Conservation (phyloP, 2,113 vertebrate genomes). For the Muntiacus reevesi region DNA sequence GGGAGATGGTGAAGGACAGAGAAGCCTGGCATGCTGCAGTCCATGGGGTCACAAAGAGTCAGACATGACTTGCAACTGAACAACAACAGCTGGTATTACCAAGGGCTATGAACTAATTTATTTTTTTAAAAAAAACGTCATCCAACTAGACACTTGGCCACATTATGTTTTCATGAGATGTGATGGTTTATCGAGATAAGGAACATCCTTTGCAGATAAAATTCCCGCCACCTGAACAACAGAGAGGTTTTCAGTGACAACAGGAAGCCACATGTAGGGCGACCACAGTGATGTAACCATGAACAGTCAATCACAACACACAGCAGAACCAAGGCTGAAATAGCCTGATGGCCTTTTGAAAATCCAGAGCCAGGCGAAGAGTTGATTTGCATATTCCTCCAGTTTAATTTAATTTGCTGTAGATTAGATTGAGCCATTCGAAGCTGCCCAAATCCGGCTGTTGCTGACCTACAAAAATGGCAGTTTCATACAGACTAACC, state of each 20-base stretch:
- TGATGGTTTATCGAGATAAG: not conserved
- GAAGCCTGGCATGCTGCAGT: not conserved
- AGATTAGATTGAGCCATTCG: fast-evolving
- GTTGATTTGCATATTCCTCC: not conserved
- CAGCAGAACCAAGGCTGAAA: fast-evolving
- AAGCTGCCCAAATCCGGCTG: not conserved
- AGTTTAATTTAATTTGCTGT: not conserved
- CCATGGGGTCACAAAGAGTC: not conserved
- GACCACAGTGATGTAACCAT: fast-evolving
- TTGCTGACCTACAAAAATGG: not conserved
- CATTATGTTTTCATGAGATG: not conserved
- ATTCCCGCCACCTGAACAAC: too few relatives aligned
- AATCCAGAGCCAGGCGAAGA: fast-evolving
- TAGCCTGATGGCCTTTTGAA: fast-evolving
- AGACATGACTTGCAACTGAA: not conserved
- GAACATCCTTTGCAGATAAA: fast-evolving
- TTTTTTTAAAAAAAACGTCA: not conserved
- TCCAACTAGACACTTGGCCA: not conserved
- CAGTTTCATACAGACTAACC: not conserved
- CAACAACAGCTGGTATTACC: not conserved
- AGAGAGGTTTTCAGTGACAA: not conserved
- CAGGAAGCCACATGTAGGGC: not conserved
- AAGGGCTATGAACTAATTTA: not conserved
- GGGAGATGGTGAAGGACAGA: not conserved
- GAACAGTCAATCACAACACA: not conserved